Base-by-base conservation (phyloP, 2,888 invertebrate species). In the Tiphia femorata region DNA sequence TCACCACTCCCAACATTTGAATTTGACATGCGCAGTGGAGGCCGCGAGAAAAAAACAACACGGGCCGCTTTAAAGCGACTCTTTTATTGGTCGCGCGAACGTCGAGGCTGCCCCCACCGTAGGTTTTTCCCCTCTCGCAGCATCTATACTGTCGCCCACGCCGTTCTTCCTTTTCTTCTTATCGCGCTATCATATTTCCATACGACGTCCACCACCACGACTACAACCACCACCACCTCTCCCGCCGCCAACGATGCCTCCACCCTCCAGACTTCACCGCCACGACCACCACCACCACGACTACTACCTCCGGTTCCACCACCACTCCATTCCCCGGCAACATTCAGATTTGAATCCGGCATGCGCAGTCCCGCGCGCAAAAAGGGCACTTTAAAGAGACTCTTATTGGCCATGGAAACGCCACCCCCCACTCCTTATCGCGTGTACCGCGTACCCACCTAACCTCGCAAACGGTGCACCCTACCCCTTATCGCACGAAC, bases 321-420 rank as follows among this genome's bases (percentile, higher is more conserved):
- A 62, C 59, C 65, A 70, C 61, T 37, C 52, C 61, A 63, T 51
- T 60, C 59, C 35, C 57, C 54, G 49, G 60, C 59, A 5, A 64
- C 59, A 59, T 48, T 59, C 72, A 70, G 71, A 79, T 81, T 76
- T 78, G 73, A 78, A 81, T 81, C 75, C 72, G 73, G 70, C 79
- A 77, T 80, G 79, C 79, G 79, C 78, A 77, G 72, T 73, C 49
- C 67, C 54, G 61, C 57, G 67, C 58, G 64, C 67, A 70, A 69
- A 72, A 77, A 77, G 77, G 76, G 76, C 72, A 75, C 76, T 79
- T 78, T 79, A 77, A 81, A 79, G 80, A 79, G 78, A 72, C 77
- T 80, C 79, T 81, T 79, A 82, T 82, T 82, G 82, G 81, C 78
- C 78, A 76, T 79, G 74, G 77, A 66, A 75, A 75, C 76, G 71